A percentile compares a stretch with the other conserved stretches of the same genome.
Evolutionary conservation across 2,888 invertebrate species (phyloP).

Genomic region (Stenodera caucasica): DNA sequence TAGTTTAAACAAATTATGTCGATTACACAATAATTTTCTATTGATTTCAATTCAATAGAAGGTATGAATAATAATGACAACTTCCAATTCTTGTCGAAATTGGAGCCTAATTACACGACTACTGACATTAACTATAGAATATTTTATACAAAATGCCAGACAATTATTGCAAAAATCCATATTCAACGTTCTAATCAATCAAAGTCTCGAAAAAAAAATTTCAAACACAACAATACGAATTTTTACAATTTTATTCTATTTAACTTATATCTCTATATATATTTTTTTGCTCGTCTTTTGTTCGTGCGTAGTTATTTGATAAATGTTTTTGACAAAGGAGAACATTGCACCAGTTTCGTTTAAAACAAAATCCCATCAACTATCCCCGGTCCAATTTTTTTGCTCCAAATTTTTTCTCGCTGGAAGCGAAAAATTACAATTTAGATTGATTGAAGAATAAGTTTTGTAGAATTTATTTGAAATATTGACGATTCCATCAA

Average conservation of each 20-base stretch:
- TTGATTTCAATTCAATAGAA: not conserved
- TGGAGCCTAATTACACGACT: not conserved
- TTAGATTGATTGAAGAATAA: slow-evolving; percentile 6
- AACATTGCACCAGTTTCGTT: not conserved
- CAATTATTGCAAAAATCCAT: not conserved
- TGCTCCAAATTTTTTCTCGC: not conserved
- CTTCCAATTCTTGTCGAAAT: not conserved
- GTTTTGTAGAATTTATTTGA: no score
- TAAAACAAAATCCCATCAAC: slow-evolving; percentile 5
- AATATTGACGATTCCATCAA: no score
- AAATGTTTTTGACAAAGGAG: slow-evolving; percentile 6
- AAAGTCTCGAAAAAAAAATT: not conserved
- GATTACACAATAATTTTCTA: not conserved
- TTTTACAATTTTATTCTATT: not conserved
- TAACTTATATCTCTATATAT: not conserved
- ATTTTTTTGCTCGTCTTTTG: no score
- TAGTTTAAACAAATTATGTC: no score
- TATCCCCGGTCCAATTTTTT: not conserved
- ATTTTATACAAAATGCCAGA: not conserved
- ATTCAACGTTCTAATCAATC: not conserved
- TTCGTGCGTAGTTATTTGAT: slow-evolving; percentile 9
- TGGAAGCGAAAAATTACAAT: not conserved
- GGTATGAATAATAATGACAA: not conserved
- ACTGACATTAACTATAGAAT: not conserved
- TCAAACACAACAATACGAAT: not conserved